Percentiles rank a stretch among this genome's conserved stretches.
These are phyloP conservation scores for Hypothenemus hampei DNA, from an alignment of 1,140 invertebrate genomes.

Conservation along the genomic window DNA sequence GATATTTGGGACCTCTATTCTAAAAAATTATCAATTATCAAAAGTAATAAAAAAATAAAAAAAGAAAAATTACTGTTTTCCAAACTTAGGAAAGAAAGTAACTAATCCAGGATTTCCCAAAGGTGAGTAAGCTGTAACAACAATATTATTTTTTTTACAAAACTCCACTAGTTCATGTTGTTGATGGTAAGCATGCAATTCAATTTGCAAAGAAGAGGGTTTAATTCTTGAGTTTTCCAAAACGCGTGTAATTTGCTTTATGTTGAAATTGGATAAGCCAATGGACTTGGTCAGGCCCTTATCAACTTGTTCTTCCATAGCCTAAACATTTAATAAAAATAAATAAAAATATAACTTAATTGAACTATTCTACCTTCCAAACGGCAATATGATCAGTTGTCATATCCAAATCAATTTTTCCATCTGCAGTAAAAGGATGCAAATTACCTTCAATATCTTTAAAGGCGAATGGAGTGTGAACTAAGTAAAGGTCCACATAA, in stretches of 20 bases:
- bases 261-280: conserved; percentile 78
- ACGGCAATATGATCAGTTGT: conserved; percentile 63
- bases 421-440: conserved; percentile 52
- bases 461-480: conserved; percentile 75
- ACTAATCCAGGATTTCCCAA: conserved; percentile 66
- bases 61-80: conserved; percentile 38
- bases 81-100: conserved; percentile 47
- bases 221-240: conserved; percentile 59
- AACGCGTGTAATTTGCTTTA: conserved; percentile 60
- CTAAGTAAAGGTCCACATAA: conserved; percentile 80
- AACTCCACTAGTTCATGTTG: conserved; percentile 70
- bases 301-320: conserved; percentile 69
- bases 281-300: conserved; percentile 62
- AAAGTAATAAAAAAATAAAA: background rate
- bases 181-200: conserved; percentile 78
- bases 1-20: conserved; percentile 59
- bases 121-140: conserved; percentile 77
- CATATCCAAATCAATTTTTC: conserved; percentile 59
- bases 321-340: conserved; percentile 44
- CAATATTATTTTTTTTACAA: conserved; percentile 66
- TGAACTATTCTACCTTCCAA: conserved; percentile 62
- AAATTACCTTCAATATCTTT: conserved; percentile 48
- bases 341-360: background rate
- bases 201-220: conserved; percentile 71
- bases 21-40: conserved; percentile 43